A percentile compares a stretch with the other conserved stretches of the same genome.
phyloP scores from a whole-genome alignment of 2,888 invertebrate genomes.

The Blera fallax region DNA sequence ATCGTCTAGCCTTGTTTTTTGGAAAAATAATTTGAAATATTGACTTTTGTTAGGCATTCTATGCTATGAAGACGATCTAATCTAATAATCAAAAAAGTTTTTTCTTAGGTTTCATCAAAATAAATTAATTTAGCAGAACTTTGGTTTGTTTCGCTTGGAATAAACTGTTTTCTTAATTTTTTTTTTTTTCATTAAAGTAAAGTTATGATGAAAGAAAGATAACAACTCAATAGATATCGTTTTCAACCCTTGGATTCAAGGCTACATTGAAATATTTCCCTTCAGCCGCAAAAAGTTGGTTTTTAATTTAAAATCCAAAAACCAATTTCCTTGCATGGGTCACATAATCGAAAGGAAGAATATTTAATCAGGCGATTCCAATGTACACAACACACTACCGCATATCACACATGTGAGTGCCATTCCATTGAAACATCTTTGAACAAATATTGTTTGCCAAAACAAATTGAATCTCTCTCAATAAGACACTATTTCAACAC shows the following conservation, averaged over 20 bases:
- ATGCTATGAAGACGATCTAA: neutral
- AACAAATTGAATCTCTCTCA: constrained; percentile 66
- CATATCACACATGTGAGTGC: constrained; percentile 50
- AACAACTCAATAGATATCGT: neutral
- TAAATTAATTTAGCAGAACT: neutral
- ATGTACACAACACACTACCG: constrained; percentile 33
- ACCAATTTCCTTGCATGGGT: constrained; percentile 26
- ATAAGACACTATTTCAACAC: constrained; percentile 62
- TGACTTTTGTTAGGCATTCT: too few species aligned
- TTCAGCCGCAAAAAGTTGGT: neutral
- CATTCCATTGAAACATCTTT: constrained; percentile 48
- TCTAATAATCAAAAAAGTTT: neutral
- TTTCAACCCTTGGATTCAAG: neutral
- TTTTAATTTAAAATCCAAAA: constrained; percentile 5
- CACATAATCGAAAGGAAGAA: constrained; percentile 33
- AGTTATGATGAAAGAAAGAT: neutral
- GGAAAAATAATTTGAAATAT: too few species aligned
- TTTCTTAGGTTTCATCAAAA: neutral
- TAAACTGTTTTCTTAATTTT: neutral
- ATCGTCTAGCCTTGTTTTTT: too few species aligned
- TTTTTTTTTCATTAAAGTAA: neutral
- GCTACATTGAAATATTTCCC: neutral
- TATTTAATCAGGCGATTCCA: constrained; percentile 50
- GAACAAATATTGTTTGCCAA: constrained; percentile 62
- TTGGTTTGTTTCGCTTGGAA: neutral